Base-by-base conservation (phyloP, 2,797 vertebrate genomes). In the Eulemur albifrons region DNA sequence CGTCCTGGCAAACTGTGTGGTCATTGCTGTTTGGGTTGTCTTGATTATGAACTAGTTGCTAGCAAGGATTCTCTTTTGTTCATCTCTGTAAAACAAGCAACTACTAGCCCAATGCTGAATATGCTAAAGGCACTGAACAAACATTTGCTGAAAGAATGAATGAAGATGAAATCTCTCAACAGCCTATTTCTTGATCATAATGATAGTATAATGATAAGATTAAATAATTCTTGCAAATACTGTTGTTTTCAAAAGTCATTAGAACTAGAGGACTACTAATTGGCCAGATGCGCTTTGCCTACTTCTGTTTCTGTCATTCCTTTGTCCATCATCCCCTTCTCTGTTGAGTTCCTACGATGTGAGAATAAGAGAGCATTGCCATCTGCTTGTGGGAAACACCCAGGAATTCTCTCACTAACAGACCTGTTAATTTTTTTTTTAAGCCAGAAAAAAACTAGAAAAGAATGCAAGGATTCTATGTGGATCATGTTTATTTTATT, bases 361-460 rank as follows among this genome's bases (percentile, higher is more conserved):
- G 25, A 81, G 81, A 82, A 32, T 23, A 85, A 90, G 88, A 90
- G 88, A 90, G 88, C 45, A 76, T 83, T 75, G 79, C 73, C 93
- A 83, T 95, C 72, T 94, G 92, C 63, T 92, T 65, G 1, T 77
- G 79, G 52, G 73, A 88, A 94, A 92, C 21, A 93, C 43, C 45
- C 84, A 73, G 80, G 87, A 96, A 88, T 84, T 96, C 84, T 93
- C 67, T 73, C 86, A 75, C 32, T 57, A 80, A 77, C 50, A 83
- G 23, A 70, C 70, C 2, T 15, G 35, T 30, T 76, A 14, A 50
- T 17, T 50, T 35, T 4, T 35, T 65, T 67, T 67, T 54, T 54
- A 50, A 90, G 61, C 32, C 61, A 30, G 77, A 20, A 88, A 50
- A 63, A 70, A 35, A 17, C 38, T 10, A 90, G 69, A 92, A 82